Evolutionary conservation across 2,797 vertebrate genomes (phyloP).

Genomic region (Onychomys arenicola): DNA sequence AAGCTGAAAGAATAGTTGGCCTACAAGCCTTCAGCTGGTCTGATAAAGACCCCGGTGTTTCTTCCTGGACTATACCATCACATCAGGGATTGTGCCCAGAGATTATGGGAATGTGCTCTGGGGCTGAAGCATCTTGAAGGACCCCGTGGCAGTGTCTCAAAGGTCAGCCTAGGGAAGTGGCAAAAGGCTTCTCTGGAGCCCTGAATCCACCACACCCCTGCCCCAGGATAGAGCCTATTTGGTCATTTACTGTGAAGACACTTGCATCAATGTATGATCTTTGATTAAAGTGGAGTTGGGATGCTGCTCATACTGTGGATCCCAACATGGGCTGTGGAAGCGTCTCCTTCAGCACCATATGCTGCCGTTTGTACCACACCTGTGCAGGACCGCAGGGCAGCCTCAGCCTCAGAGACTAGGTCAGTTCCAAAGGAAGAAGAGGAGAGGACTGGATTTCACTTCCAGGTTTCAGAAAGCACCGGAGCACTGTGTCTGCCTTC

Average conservation of each 20-base stretch:
- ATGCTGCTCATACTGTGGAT: too few species aligned
- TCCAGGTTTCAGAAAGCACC: background rate
- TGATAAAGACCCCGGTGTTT: background rate
- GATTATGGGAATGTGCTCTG: rapidly evolving
- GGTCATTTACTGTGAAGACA: background rate
- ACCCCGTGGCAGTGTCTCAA: background rate
- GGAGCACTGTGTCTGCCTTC: background rate
- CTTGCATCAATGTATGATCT: background rate
- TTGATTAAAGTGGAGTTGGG: background rate
- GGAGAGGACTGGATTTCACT: background rate
- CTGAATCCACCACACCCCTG: too few species aligned
- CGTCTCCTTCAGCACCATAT: background rate
- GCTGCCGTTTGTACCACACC: background rate
- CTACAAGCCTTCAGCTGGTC: background rate
- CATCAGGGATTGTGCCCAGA: too few species aligned
- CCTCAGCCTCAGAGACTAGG: background rate
- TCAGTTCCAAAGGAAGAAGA: background rate
- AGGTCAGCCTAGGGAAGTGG: background rate
- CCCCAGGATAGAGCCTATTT: background rate
- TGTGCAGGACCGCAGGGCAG: background rate
- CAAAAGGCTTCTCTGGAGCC: background rate
- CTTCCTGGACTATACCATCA: background rate
- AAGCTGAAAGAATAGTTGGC: background rate
- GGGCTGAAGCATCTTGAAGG: background rate
- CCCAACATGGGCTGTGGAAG: too few species aligned